Evolutionary conservation across 2,797 vertebrate species (phyloP).

Genomic region (Myotis vivesi): DNA sequence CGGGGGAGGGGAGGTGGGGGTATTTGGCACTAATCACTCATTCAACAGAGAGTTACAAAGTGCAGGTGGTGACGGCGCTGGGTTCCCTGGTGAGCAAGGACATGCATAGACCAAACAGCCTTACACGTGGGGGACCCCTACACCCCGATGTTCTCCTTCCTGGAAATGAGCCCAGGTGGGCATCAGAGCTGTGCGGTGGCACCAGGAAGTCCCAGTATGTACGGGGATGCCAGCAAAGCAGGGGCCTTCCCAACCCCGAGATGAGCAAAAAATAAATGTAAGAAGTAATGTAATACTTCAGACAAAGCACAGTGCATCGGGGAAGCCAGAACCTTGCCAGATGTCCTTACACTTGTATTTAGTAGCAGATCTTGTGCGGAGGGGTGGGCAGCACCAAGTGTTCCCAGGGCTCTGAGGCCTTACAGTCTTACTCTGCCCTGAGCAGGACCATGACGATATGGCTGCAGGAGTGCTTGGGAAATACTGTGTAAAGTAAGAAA

Average conservation of each 20-base stretch:
- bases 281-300: not conserved
- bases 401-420: not conserved
- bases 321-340: not conserved
- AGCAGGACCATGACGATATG: not conserved
- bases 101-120: not conserved
- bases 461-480: not conserved
- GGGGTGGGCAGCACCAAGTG: not conserved
- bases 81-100: not conserved
- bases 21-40: not conserved
- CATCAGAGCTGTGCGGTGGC: not conserved
- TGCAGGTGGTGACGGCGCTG: not conserved
- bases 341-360: not conserved
- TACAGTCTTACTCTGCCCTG: not conserved
- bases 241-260: not conserved
- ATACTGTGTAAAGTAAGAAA: not conserved
- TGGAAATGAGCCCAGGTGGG: not conserved
- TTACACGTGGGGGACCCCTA: not conserved
- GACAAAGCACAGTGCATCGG: not conserved
- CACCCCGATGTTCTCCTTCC: not conserved
- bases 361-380: not conserved
- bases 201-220: not conserved
- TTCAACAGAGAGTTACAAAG: not conserved
- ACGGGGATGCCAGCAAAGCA: not conserved
- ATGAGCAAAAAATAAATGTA: not conserved
- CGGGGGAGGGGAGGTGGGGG: rapidly evolving